A percentile compares a stretch with the other conserved stretches of the same genome.
Conservation (phyloP, 2,797 vertebrate genomes). For the Premnoplex brunnescens region DNA sequence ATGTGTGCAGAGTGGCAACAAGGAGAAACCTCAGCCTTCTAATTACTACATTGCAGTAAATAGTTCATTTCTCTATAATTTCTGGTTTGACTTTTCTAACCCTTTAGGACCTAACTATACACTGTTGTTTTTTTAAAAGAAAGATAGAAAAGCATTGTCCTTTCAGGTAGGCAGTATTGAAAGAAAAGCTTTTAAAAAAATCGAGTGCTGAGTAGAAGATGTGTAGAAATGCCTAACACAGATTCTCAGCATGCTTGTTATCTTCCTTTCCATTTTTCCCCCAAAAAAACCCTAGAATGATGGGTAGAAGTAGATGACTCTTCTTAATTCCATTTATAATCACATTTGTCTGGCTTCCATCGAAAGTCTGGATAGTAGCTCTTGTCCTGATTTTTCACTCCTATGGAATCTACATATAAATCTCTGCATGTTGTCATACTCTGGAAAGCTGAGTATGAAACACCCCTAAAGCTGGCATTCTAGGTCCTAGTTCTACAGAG, state of each 20-base stretch:
- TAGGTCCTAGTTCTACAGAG: slow-evolving; percentile 13
- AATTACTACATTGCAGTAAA: background rate
- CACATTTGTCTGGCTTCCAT: slow-evolving; percentile 33
- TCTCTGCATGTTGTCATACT: slow-evolving; percentile 22
- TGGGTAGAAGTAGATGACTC: slow-evolving; percentile 16
- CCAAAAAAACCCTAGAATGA: slow-evolving; percentile 19
- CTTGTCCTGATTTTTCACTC: slow-evolving; percentile 51
- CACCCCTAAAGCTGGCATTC: slow-evolving; percentile 40
- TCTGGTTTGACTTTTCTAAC: background rate
- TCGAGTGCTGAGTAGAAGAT: background rate
- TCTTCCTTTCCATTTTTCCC: slow-evolving; percentile 3
- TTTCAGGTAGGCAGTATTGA: background rate
- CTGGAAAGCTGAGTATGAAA: slow-evolving; percentile 40
- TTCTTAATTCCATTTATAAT: slow-evolving; percentile 65
- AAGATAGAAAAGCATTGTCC: background rate
- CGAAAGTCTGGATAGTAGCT: slow-evolving; percentile 28
- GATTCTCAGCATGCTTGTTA: slow-evolving; percentile 40
- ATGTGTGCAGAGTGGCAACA: background rate
- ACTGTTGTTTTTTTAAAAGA: background rate
- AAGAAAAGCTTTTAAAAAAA: background rate
- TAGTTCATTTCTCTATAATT: slow-evolving; percentile 7
- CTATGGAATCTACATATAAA: slow-evolving; percentile 71
- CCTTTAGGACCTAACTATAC: background rate
- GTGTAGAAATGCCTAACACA: slow-evolving; percentile 16
- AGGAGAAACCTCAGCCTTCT: background rate